These are phyloP conservation scores for Otus sunia DNA, from an alignment of 2,113 vertebrate genomes.

Conservation along the genomic window DNA sequence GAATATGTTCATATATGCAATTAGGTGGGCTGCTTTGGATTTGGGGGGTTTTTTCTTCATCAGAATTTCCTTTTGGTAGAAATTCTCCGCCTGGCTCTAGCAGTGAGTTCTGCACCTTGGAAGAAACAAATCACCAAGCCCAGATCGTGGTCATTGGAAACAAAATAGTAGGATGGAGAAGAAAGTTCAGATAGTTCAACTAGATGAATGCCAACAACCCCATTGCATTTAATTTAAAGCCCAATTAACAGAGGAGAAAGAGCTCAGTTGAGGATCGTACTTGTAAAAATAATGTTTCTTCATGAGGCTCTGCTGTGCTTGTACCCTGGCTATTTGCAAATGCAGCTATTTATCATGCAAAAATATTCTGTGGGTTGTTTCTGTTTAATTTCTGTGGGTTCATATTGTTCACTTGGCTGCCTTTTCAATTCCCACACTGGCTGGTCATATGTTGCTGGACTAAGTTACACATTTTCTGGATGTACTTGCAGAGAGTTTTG, in stretches of 20 bases:
- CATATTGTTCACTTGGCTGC: slow-evolving; percentile 1
- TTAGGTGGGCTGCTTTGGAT: neutral
- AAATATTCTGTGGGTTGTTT: slow-evolving; percentile 29
- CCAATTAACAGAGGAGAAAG: slow-evolving; percentile 54
- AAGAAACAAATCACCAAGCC: neutral
- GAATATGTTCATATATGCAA: neutral
- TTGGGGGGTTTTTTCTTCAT: neutral
- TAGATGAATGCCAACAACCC: neutral
- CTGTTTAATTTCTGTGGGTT: slow-evolving; percentile 38
- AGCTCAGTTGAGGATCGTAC: neutral
- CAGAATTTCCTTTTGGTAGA: neutral
- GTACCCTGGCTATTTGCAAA: neutral
- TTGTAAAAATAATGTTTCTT: neutral
- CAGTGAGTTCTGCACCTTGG: neutral
- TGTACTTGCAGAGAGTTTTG: neutral
- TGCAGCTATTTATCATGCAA: neutral
- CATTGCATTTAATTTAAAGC: slow-evolving; percentile 19
- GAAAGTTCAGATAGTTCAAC: neutral
- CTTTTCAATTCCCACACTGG: neutral
- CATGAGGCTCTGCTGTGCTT: neutral
- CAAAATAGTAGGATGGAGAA: neutral
- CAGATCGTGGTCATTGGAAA: neutral
- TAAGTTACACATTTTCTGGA: neutral
- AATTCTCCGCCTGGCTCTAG: neutral
- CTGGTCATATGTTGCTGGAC: neutral